Evolutionary conservation across 2,113 vertebrate species (phyloP), one percentile per base, ranked within the genome.

Genomic region (Rhodinocichla rosea): DNA sequence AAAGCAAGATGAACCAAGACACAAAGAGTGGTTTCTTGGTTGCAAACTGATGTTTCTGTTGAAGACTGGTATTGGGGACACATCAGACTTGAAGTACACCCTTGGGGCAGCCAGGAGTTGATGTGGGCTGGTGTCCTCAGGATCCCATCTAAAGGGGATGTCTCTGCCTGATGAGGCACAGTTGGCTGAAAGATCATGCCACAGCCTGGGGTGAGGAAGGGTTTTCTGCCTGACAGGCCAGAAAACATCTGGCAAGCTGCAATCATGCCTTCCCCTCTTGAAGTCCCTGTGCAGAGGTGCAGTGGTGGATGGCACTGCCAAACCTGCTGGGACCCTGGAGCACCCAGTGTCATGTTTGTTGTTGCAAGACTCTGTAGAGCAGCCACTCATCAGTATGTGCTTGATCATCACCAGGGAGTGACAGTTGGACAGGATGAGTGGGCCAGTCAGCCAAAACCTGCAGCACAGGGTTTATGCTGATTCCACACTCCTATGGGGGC

Each of bases 331-430:
- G 19, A 22, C 24, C 10, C 33, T 47, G 53, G 23, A 32, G 37
- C 2, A 3, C 35, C 24, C 15, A 6, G 7, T 2, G 2, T 6
- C 11, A 2, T 20, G 39, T 7, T 9, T 44, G 19, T 5, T 59
- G 17, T 45, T 80, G 39, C 20, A 62, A 69, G 56, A 10, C 56
- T 59, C 13, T 10, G 9, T 6, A 40, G 64, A 60, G 49, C 1
- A 2, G 35, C 53, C 63, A 5, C 26, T 35, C 42, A 15, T 20
- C 49, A 3, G 8, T 19, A 13, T 1, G 1, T 30, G 23, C 18
- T 33, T 6, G 3, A 8, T 49, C 16, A 22, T 47, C 35, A 15
- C 13, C 23, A 28, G n/a, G 19, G 27, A 78, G 39, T 35, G 50
- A 37, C 15, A 5, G 49, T 22, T 37, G 13, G 35, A 40, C 30